Evolutionary conservation across 2,113 vertebrate species (phyloP), one percentile per base, ranked within the genome.

Genomic region (Nesospiza acunhae): DNA sequence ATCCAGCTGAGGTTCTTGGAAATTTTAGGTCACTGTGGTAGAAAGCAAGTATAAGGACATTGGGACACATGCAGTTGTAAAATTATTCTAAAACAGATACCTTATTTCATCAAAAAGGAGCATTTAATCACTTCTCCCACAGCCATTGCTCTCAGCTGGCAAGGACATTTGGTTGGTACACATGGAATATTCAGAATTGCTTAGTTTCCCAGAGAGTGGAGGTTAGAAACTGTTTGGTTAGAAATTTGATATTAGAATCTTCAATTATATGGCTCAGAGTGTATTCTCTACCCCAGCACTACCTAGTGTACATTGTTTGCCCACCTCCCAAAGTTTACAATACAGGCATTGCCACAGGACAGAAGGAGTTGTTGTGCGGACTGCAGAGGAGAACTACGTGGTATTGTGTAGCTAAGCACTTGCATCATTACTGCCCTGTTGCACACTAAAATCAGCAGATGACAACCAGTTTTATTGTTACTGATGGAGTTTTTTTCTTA

Each of bases 371-470:
- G 14, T 82, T 70, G 33, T 20, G 62, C 33, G 47, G 27, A 31
- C 62, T 5, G 1, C 0, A 2, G 27, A 72, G 69, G 64, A 83
- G 59, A 72, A 11, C 42, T 77, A 2, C 3, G 0, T 33, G 35
- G 18, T 78, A 10, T 37, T 42, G 50, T 56, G 30, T 22, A 49
- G n/a, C 37, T 59, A 31, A 79, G 49, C 21, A n/a, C 22, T 55
- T 56, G 31, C 27, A 41, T 46, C 13, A 9, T 18, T 41, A 16
- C 35, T 84, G 31, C 50, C 46, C n/a, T 62, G 16, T 74, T 49
- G 16, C 47, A 33, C 7, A 1, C 16, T 39, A 59, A 67, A 88
- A 47, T 92, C 50, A 46, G 52, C 64, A 46, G 20, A 2, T 35
- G 50, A 35, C 35, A 67, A 35, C 83, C 66, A 46, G 13, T 67